phyloP scores from a whole-genome alignment of 2,888 invertebrate species.

The Phortica magna region DNA sequence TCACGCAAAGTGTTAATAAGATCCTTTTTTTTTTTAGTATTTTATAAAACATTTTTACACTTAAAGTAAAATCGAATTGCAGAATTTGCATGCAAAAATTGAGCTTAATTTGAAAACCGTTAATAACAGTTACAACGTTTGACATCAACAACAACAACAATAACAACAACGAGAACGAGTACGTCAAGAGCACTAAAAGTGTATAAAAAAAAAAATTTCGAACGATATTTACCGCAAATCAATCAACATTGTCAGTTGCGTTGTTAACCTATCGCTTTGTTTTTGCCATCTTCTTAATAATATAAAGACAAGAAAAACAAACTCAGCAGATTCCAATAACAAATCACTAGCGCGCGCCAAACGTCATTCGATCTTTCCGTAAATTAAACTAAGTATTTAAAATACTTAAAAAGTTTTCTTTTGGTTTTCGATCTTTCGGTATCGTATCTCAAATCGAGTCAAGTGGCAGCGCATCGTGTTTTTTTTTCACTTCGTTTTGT shows the following conservation, averaged over 20 bases:
- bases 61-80: too few species aligned
- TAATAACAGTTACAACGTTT: constrained; percentile 13
- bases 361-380: constrained; percentile 54
- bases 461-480: not conserved
- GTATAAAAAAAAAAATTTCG: constrained; percentile 36
- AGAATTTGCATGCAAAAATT: too few species aligned
- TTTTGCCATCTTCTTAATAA: too few species aligned
- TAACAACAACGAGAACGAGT: constrained; percentile 30
- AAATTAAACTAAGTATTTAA: constrained; percentile 48
- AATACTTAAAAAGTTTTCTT: constrained; percentile 42
- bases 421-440: constrained; percentile 34
- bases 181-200: not conserved
- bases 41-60: too few species aligned
- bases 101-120: too few species aligned
- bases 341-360: not conserved
- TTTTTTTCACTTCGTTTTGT: too few species aligned
- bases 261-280: constrained; percentile 10
- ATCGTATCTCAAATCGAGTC: not conserved
- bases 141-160: constrained; percentile 38
- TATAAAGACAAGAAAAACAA: not conserved
- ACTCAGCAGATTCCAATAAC: constrained; percentile 7
- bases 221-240: constrained; percentile 64
- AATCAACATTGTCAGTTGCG: constrained; percentile 56
- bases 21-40: too few species aligned
- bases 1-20: too few species aligned